These are phyloP conservation scores for Matsumurasca onukii DNA, from an alignment of 1,140 invertebrate species.

Conservation along the genomic window DNA sequence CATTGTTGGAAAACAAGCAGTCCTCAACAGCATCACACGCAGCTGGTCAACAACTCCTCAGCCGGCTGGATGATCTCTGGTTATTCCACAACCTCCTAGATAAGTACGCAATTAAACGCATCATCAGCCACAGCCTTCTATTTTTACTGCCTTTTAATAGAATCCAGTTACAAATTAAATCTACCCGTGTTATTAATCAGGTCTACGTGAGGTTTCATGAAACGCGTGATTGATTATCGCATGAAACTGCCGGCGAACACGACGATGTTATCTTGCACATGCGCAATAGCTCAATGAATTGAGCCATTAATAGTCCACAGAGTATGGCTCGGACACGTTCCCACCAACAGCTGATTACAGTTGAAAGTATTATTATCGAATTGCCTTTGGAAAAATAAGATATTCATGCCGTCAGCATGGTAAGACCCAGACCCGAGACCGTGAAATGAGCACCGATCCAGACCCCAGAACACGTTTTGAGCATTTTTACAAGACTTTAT, in stretches of 20 bases:
- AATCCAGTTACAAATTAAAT: conserved; percentile 17
- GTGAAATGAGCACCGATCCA: too few species aligned
- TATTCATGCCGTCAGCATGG: too few species aligned
- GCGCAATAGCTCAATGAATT: background rate
- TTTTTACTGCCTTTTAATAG: conserved; percentile 13
- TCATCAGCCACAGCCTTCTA: background rate
- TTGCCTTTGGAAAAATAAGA: too few species aligned
- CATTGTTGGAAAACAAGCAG: too few species aligned
- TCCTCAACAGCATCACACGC: background rate
- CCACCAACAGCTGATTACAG: too few species aligned
- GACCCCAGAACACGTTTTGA: too few species aligned
- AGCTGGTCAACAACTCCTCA: background rate
- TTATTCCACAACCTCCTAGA: background rate
- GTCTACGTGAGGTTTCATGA: background rate
- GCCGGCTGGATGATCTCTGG: background rate
- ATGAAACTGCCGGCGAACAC: background rate
- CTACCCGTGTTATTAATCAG: background rate
- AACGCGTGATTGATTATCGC: background rate
- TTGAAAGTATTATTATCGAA: too few species aligned
- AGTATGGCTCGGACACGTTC: too few species aligned
- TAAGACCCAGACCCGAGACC: too few species aligned
- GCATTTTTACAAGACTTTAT: too few species aligned
- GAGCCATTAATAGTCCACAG: background rate
- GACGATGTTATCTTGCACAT: background rate
- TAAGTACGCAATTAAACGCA: background rate